phyloP scores from a whole-genome alignment of 2,888 invertebrate species.

The Deilephila porcellus region DNA sequence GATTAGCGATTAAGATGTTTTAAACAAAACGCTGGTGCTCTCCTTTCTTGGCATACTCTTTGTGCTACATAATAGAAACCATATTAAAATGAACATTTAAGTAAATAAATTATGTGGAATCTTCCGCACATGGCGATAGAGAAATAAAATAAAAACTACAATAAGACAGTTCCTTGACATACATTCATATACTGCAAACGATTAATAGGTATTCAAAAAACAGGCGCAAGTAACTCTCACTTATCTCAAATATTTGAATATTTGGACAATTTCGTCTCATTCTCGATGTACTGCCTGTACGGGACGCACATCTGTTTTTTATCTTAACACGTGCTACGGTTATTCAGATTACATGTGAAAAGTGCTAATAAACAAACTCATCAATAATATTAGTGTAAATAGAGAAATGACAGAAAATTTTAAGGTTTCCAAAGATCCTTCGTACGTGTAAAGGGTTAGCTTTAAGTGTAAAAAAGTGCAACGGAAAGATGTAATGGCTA shows the following conservation, averaged over 20 bases:
- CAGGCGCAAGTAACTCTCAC: not conserved
- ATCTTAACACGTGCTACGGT: constrained; percentile 1
- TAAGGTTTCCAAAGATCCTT: too few relatives aligned
- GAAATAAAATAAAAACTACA: too few relatives aligned
- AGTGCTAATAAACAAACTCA: not conserved
- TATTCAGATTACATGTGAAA: not conserved
- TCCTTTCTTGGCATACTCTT: too few relatives aligned
- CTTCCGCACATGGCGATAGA: too few relatives aligned
- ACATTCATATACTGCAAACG: not conserved
- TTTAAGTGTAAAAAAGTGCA: not conserved
- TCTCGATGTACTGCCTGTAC: constrained; percentile 33
- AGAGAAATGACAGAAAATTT: too few relatives aligned
- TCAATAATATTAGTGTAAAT: too few relatives aligned
- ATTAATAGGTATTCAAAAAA: not conserved
- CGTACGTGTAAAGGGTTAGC: not conserved
- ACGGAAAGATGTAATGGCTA: not conserved
- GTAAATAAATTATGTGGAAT: too few relatives aligned
- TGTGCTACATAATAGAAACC: too few relatives aligned
- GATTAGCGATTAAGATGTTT: too few relatives aligned
- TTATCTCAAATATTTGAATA: constrained; percentile 41
- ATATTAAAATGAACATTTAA: too few relatives aligned
- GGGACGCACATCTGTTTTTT: constrained; percentile 19
- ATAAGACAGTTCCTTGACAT: not conserved
- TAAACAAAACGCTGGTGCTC: too few relatives aligned
- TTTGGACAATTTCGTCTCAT: constrained; percentile 45